phyloP scores from a whole-genome alignment of 2,888 invertebrate species.

The Melanophora roralis region DNA sequence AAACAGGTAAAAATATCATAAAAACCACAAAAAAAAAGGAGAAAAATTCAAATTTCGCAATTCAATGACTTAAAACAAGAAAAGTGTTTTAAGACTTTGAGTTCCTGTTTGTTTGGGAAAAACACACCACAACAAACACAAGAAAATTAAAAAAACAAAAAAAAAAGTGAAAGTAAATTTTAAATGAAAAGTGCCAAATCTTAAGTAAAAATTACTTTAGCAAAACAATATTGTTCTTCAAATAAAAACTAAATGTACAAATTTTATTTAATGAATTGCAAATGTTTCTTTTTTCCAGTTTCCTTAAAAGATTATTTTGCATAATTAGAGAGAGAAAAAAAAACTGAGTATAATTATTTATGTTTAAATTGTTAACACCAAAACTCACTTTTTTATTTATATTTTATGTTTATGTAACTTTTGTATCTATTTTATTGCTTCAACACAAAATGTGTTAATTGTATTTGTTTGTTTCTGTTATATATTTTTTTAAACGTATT shows the following conservation, averaged over 20 bases:
- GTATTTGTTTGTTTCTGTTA: conserved; percentile 32
- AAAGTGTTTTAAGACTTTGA: conserved; percentile 11
- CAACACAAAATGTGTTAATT: conserved; percentile 55
- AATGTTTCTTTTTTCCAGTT: no score
- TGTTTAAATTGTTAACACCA: conserved; percentile 1
- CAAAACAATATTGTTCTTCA: background rate
- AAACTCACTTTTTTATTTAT: conserved; percentile 46
- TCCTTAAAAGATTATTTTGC: no score
- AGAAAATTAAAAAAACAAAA: conserved; percentile 23
- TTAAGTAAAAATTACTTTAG: background rate
- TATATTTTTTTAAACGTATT: conserved; percentile 2
- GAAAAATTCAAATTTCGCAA: conserved; percentile 44
- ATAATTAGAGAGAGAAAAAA: no score
- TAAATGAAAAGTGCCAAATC: conserved; percentile 23
- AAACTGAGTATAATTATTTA: no score
- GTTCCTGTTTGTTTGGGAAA: conserved; percentile 41
- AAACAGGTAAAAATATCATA: background rate
- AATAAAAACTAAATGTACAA: background rate
- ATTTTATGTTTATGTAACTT: conserved; percentile 50
- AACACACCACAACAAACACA: background rate
- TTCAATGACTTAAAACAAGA: conserved; percentile 30
- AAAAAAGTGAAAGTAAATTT: conserved; percentile 52
- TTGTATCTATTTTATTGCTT: conserved; percentile 15
- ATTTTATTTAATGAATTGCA: background rate
- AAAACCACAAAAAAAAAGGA: background rate